A percentile compares a stretch with the other conserved stretches of the same genome.
These are phyloP conservation scores for Antheraea yamamai DNA, from an alignment of 2,888 invertebrate genomes.

Conservation along the genomic window DNA sequence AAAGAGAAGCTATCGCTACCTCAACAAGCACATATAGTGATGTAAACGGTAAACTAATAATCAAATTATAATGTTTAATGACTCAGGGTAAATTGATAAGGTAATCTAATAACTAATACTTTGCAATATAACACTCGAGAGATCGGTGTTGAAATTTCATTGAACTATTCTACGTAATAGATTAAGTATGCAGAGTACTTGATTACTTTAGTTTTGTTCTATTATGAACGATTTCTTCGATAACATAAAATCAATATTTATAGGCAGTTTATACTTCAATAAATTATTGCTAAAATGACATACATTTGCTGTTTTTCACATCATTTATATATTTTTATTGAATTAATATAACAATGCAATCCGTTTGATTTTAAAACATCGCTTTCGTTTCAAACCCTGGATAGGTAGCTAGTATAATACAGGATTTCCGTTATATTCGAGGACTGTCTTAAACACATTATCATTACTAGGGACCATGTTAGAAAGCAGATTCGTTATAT, in stretches of 20 bases:
- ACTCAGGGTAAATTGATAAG: slow-evolving; percentile 7
- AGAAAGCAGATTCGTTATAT: no score
- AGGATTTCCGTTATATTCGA: no score
- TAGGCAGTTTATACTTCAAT: not conserved
- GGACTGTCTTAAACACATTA: no score
- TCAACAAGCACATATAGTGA: not conserved
- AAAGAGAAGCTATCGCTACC: not conserved
- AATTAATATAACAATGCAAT: no score
- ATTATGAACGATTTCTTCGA: not conserved
- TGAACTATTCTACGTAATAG: not conserved
- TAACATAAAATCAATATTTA: not conserved
- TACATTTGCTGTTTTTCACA: no score
- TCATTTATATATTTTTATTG: no score
- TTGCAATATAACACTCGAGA: not conserved
- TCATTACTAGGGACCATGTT: no score
- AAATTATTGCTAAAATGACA: no score
- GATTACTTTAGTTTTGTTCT: not conserved
- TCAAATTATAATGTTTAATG: not conserved
- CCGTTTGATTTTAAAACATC: no score
- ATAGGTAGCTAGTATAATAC: no score
- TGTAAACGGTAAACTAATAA: not conserved
- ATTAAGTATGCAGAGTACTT: not conserved
- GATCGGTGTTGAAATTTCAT: not conserved
- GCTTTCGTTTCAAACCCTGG: no score
- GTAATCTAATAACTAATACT: not conserved